A percentile compares a stretch with the other conserved stretches of the same genome.
These are phyloP conservation scores for Salpingus planirostris DNA, from an alignment of 2,888 invertebrate species.

Conservation along the genomic window DNA sequence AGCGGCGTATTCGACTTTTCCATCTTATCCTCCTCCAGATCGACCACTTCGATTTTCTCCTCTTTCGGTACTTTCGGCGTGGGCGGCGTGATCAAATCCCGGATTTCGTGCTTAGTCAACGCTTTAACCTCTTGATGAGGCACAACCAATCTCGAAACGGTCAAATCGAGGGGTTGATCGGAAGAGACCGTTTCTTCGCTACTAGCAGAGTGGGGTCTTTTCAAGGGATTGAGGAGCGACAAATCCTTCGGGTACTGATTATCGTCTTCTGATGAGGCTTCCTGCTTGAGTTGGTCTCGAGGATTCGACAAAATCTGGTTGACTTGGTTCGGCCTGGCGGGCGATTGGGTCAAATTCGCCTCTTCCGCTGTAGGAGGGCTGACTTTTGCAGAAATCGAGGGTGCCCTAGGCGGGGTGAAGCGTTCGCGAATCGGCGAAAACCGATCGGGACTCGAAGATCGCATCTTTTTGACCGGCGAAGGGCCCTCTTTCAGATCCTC, in stretches of 20 bases:
- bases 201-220: slow-evolving; percentile 28
- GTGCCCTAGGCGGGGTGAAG: slow-evolving; percentile 49
- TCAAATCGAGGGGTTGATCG: slow-evolving; percentile 71
- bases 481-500: slow-evolving; percentile 48
- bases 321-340: slow-evolving; percentile 49
- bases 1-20: slow-evolving; percentile 38
- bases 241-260: slow-evolving; percentile 30
- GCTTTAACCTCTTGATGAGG: slow-evolving; percentile 7
- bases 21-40: slow-evolving; percentile 42
- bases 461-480: slow-evolving; percentile 35
- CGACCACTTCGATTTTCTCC: slow-evolving; percentile 50
- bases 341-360: slow-evolving; percentile 56
- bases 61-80: slow-evolving; percentile 36
- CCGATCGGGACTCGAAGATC: slow-evolving; percentile 26
- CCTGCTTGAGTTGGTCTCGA: slow-evolving; percentile 22
- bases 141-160: slow-evolving; percentile 44
- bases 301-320: slow-evolving; percentile 16
- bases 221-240: slow-evolving; percentile 31
- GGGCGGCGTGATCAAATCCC: slow-evolving; percentile 13
- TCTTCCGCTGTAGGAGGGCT: slow-evolving; percentile 62
- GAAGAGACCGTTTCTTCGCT: slow-evolving; percentile 44
- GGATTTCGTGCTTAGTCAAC: slow-evolving; percentile 8
- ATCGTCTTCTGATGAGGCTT: slow-evolving; percentile 9
- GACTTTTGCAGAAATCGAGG: slow-evolving; percentile 44
- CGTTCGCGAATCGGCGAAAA: slow-evolving; percentile 40